Base-by-base conservation (phyloP, 2,888 invertebrate species). In the Heliconius cydno region DNA sequence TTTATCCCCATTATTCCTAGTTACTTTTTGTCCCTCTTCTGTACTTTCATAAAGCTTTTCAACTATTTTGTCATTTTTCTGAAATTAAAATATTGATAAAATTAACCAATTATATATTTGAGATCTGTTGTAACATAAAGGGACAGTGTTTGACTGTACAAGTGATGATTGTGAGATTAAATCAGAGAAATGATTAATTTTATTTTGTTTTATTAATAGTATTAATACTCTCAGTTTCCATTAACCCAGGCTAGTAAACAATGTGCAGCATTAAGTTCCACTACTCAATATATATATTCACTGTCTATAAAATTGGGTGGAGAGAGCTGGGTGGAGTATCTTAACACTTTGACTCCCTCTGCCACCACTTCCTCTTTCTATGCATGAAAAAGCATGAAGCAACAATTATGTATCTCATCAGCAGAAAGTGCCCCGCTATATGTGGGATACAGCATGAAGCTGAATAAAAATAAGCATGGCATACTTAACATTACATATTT, bases 21-120 rank as follows among this genome's bases (percentile, higher is more conserved):
- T 97, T 0, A 99, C 99, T 95, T 99, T 99, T 91, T 99, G 97
- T 0, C 99, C 99, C 95, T 99, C 99, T 94, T 99, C 99, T 68
- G 99, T 98, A 88, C 98, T 98, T 87, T 97, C 97, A 89, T 97
- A 98, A 12, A 99, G 94, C 91, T 98, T 98, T 10, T 97, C 97
- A n/a, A 99, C 96, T 79, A 99, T 96, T 2, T 97, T 97, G 95
- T 99, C 99, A 9, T 89, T 89, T 87, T 96, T 95, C 98, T 98
- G 89, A 79, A 96, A 96, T 68, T 82, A 82, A 82, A 78, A 57
- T 15, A 25, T 28, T 46, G 46, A 63, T 34, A 68, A 38, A 25
- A 25, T 63, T 63, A 63, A 13, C 1, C 1, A 5, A 63, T 25
- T 28, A 13, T 5, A 13, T 28, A 63, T 63, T 57, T 57, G 57